A percentile compares a stretch with the other conserved stretches of the same genome.
Evolutionary conservation across 2,797 vertebrate genomes (phyloP).

Genomic region (Luscinia luscinia): DNA sequence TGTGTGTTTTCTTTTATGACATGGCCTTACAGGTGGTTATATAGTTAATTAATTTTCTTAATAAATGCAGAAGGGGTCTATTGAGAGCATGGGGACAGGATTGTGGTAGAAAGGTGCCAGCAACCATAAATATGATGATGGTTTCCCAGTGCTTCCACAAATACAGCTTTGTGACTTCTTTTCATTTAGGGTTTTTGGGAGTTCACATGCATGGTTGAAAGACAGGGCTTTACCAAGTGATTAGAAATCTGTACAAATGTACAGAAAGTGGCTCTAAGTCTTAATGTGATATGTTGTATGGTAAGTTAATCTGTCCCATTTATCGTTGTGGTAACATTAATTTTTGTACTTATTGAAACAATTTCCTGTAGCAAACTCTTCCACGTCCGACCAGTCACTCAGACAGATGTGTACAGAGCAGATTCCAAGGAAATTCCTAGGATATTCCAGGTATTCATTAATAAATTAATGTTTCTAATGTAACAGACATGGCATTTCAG

Average conservation of each 20-base stretch:
- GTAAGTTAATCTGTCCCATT: not conserved
- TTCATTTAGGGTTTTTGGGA: not conserved
- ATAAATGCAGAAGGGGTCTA: not conserved
- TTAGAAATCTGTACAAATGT: not conserved
- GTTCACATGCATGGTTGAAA: not conserved
- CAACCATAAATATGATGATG: not conserved
- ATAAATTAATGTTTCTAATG: not conserved
- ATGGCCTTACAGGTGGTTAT: not conserved
- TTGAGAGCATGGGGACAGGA: not conserved
- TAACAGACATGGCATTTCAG: not conserved
- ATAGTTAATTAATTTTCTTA: not conserved
- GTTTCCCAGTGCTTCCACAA: not conserved
- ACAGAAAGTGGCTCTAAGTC: not conserved
- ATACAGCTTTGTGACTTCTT: not conserved
- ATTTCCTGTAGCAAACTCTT: conserved; percentile 89
- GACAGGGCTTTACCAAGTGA: not conserved
- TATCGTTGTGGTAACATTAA: not conserved
- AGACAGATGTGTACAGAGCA: conserved; percentile 96
- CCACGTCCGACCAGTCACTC: conserved; percentile 95
- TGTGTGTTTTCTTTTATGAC: not conserved
- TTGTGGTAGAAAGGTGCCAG: not conserved
- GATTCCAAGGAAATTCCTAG: conserved; percentile 94
- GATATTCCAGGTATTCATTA: conserved; percentile 93
- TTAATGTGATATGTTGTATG: not conserved
- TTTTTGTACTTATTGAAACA: conserved; percentile 53